Evolutionary conservation across 53 echinoderm and acorn worm genomes (phyloP).

Genomic region (Luidia sarsii): DNA sequence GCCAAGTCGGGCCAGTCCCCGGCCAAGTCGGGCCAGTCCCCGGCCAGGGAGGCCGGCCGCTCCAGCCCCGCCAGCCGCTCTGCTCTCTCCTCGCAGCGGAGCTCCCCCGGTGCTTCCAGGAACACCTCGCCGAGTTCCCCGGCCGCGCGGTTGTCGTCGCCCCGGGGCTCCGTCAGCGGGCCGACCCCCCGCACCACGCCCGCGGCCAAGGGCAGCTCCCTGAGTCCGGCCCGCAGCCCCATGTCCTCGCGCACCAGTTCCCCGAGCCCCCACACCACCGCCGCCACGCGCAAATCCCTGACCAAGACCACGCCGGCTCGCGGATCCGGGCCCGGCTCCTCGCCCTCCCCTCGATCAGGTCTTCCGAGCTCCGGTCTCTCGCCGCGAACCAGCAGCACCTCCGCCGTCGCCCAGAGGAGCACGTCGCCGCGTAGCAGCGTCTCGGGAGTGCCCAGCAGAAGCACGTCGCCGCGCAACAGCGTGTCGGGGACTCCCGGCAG

Average conservation of each 20-base stretch:
- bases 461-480: slow-evolving; percentile 28
- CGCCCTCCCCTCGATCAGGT: slow-evolving; percentile 29
- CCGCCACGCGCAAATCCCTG: slow-evolving; percentile 32
- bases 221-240: slow-evolving; percentile 31
- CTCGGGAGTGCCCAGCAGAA: slow-evolving; percentile 3
- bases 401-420: slow-evolving; percentile 20
- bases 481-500: slow-evolving; percentile 17
- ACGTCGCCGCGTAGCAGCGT: slow-evolving; percentile 30
- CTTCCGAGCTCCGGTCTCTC: slow-evolving; percentile 32
- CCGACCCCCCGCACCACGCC: slow-evolving; percentile 13
- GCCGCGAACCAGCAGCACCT: slow-evolving; percentile 27
- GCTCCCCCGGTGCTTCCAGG: slow-evolving; percentile 36
- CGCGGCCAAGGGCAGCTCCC: slow-evolving; percentile 25
- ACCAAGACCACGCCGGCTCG: slow-evolving; percentile 20
- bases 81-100: slow-evolving; percentile 22
- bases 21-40: slow-evolving; percentile 19
- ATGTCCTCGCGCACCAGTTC: slow-evolving; percentile 47
- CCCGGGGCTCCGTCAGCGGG: slow-evolving; percentile 40
- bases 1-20: neutral
- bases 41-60: slow-evolving; percentile 6
- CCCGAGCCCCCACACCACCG: slow-evolving; percentile 43
- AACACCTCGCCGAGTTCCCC: slow-evolving; percentile 34
- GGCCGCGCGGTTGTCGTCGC: slow-evolving; percentile 46
- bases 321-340: slow-evolving; percentile 18
- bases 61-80: slow-evolving; percentile 11